A percentile compares a stretch with the other conserved stretches of the same genome.
Conservation (phyloP, 2,888 invertebrate genomes). For the Diadromus collaris region DNA sequence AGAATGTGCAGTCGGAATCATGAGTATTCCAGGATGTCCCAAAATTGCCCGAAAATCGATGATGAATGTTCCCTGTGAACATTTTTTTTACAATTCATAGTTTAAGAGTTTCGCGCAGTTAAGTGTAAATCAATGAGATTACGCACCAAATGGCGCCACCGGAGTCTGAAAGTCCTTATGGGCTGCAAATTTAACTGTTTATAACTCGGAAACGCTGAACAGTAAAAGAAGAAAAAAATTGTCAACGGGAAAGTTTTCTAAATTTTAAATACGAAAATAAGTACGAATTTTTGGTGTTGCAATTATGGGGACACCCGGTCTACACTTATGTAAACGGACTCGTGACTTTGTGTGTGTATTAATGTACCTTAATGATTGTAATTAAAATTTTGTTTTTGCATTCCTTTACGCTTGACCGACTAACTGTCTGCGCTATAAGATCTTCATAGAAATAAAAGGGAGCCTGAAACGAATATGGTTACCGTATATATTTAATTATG, state of each 20-base stretch:
- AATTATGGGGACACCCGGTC: constrained; percentile 5
- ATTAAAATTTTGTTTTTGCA: constrained; percentile 44
- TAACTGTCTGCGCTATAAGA: constrained; percentile 37
- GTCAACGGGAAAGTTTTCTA: not conserved
- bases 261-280: not conserved
- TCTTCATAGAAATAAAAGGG: constrained; percentile 35
- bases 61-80: not conserved
- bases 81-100: constrained; percentile 1
- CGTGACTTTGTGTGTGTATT: constrained; percentile 48
- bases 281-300: not conserved
- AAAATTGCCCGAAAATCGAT: constrained; percentile 1
- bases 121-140: not conserved
- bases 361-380: constrained; percentile 58
- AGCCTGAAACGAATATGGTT: constrained; percentile 42
- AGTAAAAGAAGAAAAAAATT: not conserved
- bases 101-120: not conserved
- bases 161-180: not conserved
- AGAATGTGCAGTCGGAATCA: constrained; percentile 22
- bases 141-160: not conserved
- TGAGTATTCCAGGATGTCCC: constrained; percentile 6
- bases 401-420: constrained; percentile 37
- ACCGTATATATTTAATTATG: constrained; percentile 41
- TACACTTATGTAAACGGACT: not conserved
- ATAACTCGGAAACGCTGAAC: not conserved
- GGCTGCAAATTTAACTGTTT: not conserved